These are phyloP conservation scores for Branchipolynoe longqiensis DNA, from an alignment of 2,888 invertebrate species.

Conservation along the genomic window DNA sequence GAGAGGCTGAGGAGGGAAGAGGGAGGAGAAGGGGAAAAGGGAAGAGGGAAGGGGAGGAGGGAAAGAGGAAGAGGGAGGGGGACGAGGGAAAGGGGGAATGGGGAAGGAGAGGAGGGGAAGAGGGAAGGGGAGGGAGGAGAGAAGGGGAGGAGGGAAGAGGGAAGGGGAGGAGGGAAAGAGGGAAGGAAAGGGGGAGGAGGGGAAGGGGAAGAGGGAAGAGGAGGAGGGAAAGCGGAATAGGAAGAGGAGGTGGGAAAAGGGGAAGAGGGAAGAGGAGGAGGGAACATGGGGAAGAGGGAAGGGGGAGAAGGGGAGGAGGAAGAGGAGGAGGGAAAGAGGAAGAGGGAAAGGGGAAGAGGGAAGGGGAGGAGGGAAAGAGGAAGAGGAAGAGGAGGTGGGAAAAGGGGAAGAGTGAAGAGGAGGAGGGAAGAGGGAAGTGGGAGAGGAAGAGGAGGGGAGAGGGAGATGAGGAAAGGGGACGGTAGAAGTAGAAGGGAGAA, in stretches of 20 bases:
- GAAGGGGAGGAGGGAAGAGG: not conserved
- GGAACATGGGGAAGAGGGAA: not conserved
- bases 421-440: not conserved
- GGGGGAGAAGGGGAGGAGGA: not conserved
- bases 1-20: not conserved
- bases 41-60: not conserved
- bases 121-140: not conserved
- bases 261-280: not conserved
- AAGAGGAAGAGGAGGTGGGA: not conserved
- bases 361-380: not conserved
- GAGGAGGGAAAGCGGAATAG: not conserved
- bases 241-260: not conserved
- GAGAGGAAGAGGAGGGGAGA: too few relatives aligned
- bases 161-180: not conserved
- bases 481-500: too few relatives aligned
- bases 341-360: not conserved
- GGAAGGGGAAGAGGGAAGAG: not conserved
- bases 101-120: not conserved
- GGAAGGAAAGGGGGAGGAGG: not conserved
- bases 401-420: not conserved
- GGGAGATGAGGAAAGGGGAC: too few relatives aligned
- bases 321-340: not conserved
- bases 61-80: not conserved
- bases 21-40: not conserved
- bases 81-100: not conserved